Conservation (phyloP, 2,797 vertebrate species). For the Danio aesculapii region DNA sequence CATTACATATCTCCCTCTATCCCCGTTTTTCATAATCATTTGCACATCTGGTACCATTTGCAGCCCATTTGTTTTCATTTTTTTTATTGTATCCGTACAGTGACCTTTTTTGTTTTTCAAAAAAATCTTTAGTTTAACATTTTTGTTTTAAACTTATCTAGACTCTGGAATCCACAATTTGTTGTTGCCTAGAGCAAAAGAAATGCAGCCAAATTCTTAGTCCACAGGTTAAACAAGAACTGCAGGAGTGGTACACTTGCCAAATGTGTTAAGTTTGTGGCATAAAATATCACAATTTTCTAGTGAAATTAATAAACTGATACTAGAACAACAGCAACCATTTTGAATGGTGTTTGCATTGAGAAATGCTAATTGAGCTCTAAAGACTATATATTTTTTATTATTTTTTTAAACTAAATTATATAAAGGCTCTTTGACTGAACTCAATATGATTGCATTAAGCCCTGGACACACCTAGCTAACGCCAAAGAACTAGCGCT, state of each 20-base stretch:
- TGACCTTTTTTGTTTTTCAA: not conserved
- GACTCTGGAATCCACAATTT: slow-evolving; percentile 37
- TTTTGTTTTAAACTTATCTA: not conserved
- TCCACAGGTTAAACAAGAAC: not conserved
- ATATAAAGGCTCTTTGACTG: too few relatives aligned
- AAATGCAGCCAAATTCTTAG: slow-evolving; percentile 4
- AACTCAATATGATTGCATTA: too few relatives aligned
- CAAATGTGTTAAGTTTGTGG: not conserved
- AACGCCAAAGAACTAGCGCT: too few relatives aligned
- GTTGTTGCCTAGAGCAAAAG: slow-evolving; percentile 13
- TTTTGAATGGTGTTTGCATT: too few relatives aligned
- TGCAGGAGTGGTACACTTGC: not conserved
- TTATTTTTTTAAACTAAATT: too few relatives aligned
- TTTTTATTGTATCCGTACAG: slow-evolving; percentile 33
- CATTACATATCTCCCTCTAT: slow-evolving; percentile 81
- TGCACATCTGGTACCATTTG: slow-evolving; percentile 37
- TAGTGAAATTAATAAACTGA: not conserved
- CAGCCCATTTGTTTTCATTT: slow-evolving; percentile 2
- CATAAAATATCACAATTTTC: not conserved
- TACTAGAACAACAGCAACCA: too few relatives aligned
- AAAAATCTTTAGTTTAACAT: not conserved
- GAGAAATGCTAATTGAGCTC: too few relatives aligned
- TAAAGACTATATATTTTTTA: too few relatives aligned
- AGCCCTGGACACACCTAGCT: too few relatives aligned
- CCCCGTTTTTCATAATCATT: slow-evolving; percentile 27